phyloP scores from a whole-genome alignment of 2,113 vertebrate genomes.

The Dascyllus trimaculatus region DNA sequence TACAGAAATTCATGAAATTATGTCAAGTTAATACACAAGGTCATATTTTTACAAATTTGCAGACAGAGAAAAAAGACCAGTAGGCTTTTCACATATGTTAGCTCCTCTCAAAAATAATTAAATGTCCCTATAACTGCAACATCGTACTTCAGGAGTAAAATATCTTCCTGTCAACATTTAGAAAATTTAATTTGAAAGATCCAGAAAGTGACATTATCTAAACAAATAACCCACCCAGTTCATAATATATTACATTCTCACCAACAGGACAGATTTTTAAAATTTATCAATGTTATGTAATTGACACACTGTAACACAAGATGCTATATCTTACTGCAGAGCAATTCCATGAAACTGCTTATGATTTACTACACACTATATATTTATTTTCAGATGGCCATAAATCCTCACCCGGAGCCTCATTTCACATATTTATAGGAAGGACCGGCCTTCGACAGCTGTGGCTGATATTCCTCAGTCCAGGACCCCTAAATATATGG shows the following conservation, averaged over 20 bases:
- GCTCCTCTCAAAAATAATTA: background rate
- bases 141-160: background rate
- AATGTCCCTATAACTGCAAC: background rate
- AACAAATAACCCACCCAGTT: background rate
- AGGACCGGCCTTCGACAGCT: background rate
- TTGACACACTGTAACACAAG: constrained; percentile 18
- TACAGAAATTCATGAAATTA: background rate
- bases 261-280: background rate
- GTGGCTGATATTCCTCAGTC: background rate
- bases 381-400: constrained; percentile 43
- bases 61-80: background rate
- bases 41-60: background rate
- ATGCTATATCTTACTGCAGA: constrained; percentile 17
- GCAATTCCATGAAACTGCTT: constrained; percentile 36
- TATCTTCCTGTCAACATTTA: background rate
- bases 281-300: constrained; percentile 25
- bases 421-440: constrained; percentile 42
- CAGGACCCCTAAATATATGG: background rate
- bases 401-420: constrained; percentile 32
- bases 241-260: constrained; percentile 1
- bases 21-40: background rate
- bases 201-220: background rate
- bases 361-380: constrained; percentile 41
- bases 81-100: background rate
- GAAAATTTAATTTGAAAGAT: background rate